A percentile compares a stretch with the other conserved stretches of the same genome.
Evolutionary conservation across 1,140 invertebrate species (phyloP).

Genomic region (Euwallacea fornicatus): DNA sequence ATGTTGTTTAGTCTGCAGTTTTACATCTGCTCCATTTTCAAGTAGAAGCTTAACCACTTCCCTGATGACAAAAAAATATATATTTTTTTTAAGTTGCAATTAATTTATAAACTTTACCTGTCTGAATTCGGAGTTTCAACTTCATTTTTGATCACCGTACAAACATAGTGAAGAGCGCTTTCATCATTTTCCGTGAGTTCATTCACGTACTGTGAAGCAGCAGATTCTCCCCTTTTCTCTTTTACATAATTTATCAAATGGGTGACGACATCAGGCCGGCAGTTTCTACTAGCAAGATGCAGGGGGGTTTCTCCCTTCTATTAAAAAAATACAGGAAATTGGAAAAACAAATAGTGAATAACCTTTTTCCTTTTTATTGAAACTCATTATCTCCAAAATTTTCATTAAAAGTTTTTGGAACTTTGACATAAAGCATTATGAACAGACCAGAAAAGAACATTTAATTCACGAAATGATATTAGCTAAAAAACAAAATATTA

Average conservation of each 20-base stretch:
- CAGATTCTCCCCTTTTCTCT: slow-evolving; percentile 68
- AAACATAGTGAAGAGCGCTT: slow-evolving; percentile 88
- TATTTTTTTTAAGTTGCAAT: no score
- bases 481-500: background rate
- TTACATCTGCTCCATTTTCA: slow-evolving; percentile 87
- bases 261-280: slow-evolving; percentile 81
- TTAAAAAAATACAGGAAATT: background rate
- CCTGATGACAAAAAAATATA: slow-evolving; percentile 43
- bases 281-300: slow-evolving; percentile 85
- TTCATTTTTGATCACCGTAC: slow-evolving; percentile 76
- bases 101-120: slow-evolving; percentile 45
- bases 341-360: no score
- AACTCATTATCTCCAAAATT: background rate
- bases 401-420: background rate
- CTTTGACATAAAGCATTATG: background rate
- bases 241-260: slow-evolving; percentile 86
- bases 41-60: slow-evolving; percentile 87
- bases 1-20: slow-evolving; percentile 79
- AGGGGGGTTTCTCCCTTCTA: slow-evolving; percentile 94
- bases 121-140: slow-evolving; percentile 78
- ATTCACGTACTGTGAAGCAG: slow-evolving; percentile 76
- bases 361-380: background rate
- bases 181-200: slow-evolving; percentile 88
- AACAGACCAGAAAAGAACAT: no score
- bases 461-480: no score